Conservation (phyloP, 2,797 vertebrate genomes). For the Picus viridis region DNA sequence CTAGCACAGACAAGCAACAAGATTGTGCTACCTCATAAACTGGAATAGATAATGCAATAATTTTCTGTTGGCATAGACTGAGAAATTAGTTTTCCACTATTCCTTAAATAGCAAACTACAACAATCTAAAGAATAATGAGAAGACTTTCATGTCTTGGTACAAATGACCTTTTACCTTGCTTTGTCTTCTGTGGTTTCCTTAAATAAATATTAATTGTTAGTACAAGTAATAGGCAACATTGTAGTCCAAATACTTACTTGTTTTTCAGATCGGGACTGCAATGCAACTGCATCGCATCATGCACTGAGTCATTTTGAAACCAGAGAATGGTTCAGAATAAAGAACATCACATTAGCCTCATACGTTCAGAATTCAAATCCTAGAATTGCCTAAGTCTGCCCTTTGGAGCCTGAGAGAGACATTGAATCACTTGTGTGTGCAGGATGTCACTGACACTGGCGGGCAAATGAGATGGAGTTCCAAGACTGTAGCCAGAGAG, state of each 20-base stretch:
- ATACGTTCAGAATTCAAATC: background rate
- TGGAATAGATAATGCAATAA: background rate
- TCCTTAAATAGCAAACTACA: background rate
- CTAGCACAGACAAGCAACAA: background rate
- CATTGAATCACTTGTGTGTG: background rate
- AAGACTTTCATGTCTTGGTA: background rate
- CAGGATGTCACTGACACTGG: background rate
- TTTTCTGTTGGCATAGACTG: background rate
- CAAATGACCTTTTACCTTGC: background rate
- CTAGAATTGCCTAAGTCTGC: background rate
- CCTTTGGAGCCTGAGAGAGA: background rate
- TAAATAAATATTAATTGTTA: background rate
- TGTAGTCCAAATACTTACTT: background rate
- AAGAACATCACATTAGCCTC: background rate
- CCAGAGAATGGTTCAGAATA: background rate
- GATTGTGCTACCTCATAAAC: background rate
- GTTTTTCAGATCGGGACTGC: background rate
- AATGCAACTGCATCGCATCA: background rate
- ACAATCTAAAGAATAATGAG: background rate
- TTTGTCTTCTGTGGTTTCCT: background rate
- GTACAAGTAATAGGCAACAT: background rate
- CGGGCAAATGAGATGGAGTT: background rate
- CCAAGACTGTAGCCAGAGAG: background rate
- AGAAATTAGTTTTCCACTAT: background rate
- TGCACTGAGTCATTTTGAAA: background rate